Conservation (phyloP, 2,888 invertebrate genomes). For the Chrysomela aeneicollis region DNA sequence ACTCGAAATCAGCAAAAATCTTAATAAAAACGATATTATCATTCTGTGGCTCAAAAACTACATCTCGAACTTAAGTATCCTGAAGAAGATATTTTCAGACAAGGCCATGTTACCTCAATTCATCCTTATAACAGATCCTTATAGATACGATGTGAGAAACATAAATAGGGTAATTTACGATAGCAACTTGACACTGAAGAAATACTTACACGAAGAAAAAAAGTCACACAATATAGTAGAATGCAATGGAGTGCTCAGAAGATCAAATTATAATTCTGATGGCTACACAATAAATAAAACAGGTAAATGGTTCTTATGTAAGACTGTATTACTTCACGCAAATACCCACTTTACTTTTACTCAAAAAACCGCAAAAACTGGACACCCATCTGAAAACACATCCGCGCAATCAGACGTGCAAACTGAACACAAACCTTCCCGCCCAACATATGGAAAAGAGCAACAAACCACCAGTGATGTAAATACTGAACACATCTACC, state of each 20-base stretch:
- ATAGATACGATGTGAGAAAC: constrained; percentile 12
- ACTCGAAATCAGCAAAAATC: neutral
- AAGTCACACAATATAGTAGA: constrained; percentile 11
- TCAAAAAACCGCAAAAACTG: neutral
- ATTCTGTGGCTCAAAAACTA: constrained; percentile 5
- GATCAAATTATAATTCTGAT: constrained; percentile 5
- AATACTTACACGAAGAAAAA: constrained; percentile 9
- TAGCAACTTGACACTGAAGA: constrained; percentile 8
- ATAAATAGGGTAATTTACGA: constrained; percentile 11
- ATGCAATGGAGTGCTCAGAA: neutral
- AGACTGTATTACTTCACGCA: neutral
- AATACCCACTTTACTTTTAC: neutral
- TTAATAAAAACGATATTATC: constrained; percentile 3
- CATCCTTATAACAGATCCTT: constrained; percentile 16
- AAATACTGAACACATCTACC: constrained; percentile 5
- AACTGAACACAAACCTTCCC: neutral
- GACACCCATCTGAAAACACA: neutral
- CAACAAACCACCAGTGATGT: neutral
- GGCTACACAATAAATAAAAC: neutral
- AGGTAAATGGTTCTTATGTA: neutral
- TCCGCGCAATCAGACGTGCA: neutral
- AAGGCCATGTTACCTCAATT: neutral
- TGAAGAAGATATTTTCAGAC: neutral
- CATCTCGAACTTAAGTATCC: constrained; percentile 1
- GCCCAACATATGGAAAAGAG: neutral